Evolutionary conservation across 2,113 vertebrate species (phyloP).

Genomic region (Lagopus leucura): DNA sequence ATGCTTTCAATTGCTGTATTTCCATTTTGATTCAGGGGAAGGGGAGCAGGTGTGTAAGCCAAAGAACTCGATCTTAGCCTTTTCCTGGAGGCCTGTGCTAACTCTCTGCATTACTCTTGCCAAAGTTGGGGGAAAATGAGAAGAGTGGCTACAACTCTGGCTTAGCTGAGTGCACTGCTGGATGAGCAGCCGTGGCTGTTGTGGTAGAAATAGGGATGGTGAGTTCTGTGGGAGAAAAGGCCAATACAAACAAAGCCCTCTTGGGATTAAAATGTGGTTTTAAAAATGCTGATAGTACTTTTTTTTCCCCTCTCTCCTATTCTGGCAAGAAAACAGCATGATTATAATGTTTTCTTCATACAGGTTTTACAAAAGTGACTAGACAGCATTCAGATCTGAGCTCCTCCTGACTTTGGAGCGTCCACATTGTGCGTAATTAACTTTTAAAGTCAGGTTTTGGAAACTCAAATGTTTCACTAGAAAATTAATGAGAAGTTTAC

Average conservation of each 20-base stretch:
- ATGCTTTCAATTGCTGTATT: not conserved
- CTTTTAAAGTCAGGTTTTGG: constrained; percentile 37
- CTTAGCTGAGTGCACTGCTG: not conserved
- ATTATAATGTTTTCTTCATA: constrained; percentile 2
- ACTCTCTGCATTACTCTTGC: not conserved
- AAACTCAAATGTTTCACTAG: not conserved
- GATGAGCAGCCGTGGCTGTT: not conserved
- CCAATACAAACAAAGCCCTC: not conserved
- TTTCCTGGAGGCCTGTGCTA: not conserved
- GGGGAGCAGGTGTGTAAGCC: not conserved
- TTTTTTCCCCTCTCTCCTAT: not conserved
- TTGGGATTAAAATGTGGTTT: not conserved
- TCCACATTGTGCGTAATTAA: constrained; percentile 42
- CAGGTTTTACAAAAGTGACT: constrained; percentile 8
- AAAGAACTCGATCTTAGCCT: not conserved
- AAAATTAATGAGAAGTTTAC: not conserved
- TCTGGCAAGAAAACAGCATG: not conserved
- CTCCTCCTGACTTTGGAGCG: constrained; percentile 2
- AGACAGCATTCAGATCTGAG: not conserved
- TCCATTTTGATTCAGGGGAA: not conserved
- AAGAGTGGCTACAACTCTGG: not conserved
- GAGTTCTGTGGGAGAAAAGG: not conserved
- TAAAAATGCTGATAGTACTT: not conserved
- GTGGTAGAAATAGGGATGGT: not conserved
- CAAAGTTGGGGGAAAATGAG: not conserved